Conservation (phyloP, 1,140 invertebrate species). For the Rhagoletis pomonella region DNA sequence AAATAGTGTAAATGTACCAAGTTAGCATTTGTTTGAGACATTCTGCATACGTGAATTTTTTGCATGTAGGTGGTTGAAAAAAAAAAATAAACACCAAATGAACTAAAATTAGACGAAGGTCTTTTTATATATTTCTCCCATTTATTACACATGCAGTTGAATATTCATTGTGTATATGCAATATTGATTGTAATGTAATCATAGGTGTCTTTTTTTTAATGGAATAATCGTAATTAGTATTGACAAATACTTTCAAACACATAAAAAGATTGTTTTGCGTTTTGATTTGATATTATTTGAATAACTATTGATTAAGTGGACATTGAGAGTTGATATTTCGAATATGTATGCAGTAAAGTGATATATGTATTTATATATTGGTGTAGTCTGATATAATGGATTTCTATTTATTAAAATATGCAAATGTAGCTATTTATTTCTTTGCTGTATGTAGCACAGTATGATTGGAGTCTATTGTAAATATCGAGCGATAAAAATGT, state of each 20-base stretch:
- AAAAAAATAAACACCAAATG: too few species aligned
- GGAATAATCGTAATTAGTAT: not conserved
- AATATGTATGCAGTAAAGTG: conserved; percentile 13
- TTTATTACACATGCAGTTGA: conserved; percentile 11
- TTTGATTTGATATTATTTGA: not conserved
- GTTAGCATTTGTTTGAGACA: too few species aligned
- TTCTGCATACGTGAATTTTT: too few species aligned
- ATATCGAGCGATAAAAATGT: not conserved
- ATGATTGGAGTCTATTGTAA: not conserved
- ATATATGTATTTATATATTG: not conserved
- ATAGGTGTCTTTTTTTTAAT: conserved; percentile 18
- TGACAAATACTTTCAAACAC: conserved; percentile 11
- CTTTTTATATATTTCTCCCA: conserved; percentile 14
- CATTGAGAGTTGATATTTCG: conserved; percentile 28
- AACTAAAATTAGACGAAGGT: not conserved
- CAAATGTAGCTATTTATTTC: too few species aligned
- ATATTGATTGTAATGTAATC: conserved; percentile 15
- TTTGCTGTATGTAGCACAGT: too few species aligned
- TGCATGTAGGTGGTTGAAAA: too few species aligned
- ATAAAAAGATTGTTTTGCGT: not conserved
- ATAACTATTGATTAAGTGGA: conserved; percentile 12
- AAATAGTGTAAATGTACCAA: too few species aligned
- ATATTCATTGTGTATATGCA: not conserved
- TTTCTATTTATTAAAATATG: not conserved
- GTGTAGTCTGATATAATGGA: not conserved